A percentile compares a stretch with the other conserved stretches of the same genome.
phyloP scores from a whole-genome alignment of 2,888 invertebrate genomes.

The Gasteruption jaculator region DNA sequence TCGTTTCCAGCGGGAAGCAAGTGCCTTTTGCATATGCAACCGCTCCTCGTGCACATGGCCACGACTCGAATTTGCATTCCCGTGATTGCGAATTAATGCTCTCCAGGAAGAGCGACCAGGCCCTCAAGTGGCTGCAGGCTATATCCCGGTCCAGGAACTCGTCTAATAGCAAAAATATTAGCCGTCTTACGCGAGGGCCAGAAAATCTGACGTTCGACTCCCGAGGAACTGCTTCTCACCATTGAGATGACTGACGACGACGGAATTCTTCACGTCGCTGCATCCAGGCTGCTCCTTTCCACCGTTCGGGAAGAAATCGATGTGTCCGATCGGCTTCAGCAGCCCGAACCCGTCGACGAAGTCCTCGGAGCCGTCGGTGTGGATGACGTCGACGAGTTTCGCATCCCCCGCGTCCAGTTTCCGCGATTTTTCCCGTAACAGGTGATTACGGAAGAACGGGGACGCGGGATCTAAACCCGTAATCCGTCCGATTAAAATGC shows the following conservation, averaged over 20 bases:
- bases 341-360: conserved; percentile 62
- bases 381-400: conserved; percentile 64
- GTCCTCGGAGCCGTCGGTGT: conserved; percentile 61
- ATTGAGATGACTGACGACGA: conserved; percentile 56
- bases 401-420: conserved; percentile 63
- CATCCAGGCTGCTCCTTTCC: conserved; percentile 62
- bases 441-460: conserved; percentile 57
- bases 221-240: conserved; percentile 44
- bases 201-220: background rate
- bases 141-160: conserved; percentile 52
- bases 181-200: background rate
- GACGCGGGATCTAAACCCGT: conserved; percentile 61
- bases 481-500: conserved; percentile 55
- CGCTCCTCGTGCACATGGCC: conserved; percentile 55
- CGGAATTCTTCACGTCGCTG: conserved; percentile 55
- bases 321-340: conserved; percentile 58
- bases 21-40: conserved; percentile 53
- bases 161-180: conserved; percentile 44
- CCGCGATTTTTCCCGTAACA: conserved; percentile 55
- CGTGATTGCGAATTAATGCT: conserved; percentile 48
- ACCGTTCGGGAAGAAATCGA: conserved; percentile 61
- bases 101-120: conserved; percentile 56
- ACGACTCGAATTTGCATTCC: conserved; percentile 55
- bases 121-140: conserved; percentile 59
- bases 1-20: conserved; percentile 54